phyloP scores from a whole-genome alignment of 2,797 vertebrate species.

The Aselliscus stoliczkanus region DNA sequence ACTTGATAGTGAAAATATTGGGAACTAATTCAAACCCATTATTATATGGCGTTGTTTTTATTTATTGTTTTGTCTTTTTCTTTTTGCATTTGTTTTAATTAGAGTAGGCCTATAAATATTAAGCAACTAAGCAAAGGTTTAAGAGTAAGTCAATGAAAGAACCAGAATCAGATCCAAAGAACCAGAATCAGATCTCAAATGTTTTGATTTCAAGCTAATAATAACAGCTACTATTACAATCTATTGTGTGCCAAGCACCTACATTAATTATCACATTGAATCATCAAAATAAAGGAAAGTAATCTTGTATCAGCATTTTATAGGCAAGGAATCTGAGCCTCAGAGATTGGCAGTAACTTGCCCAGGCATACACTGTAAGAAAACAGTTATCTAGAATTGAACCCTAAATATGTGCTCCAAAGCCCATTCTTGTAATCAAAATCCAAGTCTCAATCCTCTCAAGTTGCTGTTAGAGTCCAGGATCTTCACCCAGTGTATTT shows the following conservation, averaged over 20 bases:
- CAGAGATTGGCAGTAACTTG: neutral
- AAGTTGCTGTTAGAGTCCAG: neutral
- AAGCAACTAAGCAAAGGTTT: constrained; percentile 6
- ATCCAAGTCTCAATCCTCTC: neutral
- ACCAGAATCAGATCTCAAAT: neutral
- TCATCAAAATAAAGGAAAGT: neutral
- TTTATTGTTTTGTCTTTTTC: neutral
- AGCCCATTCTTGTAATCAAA: neutral
- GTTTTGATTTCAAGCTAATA: neutral
- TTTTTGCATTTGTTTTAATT: neutral
- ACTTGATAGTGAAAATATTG: neutral
- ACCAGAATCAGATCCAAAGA: neutral
- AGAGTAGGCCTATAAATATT: neutral
- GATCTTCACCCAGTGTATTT: neutral
- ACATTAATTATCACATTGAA: neutral
- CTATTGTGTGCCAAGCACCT: neutral
- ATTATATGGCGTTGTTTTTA: neutral
- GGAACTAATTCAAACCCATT: neutral
- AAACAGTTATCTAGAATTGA: neutral
- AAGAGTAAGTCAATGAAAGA: neutral
- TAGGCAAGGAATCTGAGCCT: neutral
- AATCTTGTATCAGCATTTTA: neutral
- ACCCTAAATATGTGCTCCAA: neutral
- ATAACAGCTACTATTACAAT: neutral
- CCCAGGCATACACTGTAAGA: neutral